Percentiles rank a stretch among this genome's conserved stretches.
These are phyloP conservation scores for Actinostola sp. DNA, from an alignment of 92 coral and sea anemone species.

Conservation along the genomic window DNA sequence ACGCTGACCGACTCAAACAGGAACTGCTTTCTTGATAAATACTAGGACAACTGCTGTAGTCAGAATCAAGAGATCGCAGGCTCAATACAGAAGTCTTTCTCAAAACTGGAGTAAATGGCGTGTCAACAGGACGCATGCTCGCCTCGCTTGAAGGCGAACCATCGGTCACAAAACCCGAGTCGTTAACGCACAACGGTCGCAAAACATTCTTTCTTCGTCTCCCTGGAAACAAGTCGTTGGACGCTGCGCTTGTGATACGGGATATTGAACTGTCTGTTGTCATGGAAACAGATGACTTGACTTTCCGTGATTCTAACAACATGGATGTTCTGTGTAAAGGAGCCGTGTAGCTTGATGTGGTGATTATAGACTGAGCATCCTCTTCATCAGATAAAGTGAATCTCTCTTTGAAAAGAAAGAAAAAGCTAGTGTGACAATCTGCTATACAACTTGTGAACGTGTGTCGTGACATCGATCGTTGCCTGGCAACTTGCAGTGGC, in stretches of 20 bases:
- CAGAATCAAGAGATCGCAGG: constrained; percentile 63
- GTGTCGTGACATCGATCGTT: no score
- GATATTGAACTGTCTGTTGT: constrained; percentile 22
- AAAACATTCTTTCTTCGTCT: constrained; percentile 19
- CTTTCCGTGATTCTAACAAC: neutral
- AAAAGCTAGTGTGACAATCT: neutral
- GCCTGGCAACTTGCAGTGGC: no score
- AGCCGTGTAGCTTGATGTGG: constrained; percentile 22
- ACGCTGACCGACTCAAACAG: constrained; percentile 30
- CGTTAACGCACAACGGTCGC: constrained; percentile 37
- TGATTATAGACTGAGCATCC: constrained; percentile 8
- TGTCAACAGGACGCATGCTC: constrained; percentile 54
- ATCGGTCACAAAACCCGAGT: constrained; percentile 59
- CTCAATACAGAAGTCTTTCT: constrained; percentile 39
- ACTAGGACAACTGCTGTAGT: constrained; percentile 70
- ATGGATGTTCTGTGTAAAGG: constrained; percentile 8
- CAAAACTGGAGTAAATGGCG: constrained; percentile 53
- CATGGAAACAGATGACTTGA: constrained; percentile 29
- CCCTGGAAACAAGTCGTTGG: constrained; percentile 9
- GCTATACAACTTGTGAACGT: no score
- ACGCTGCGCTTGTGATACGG: constrained; percentile 11
- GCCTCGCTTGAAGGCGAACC: constrained; percentile 37
- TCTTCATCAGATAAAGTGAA: neutral
- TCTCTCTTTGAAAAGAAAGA: neutral
- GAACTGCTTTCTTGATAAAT: constrained; percentile 42